phyloP scores from a whole-genome alignment of 1,140 invertebrate species.

The Semibalanus balanoides region DNA sequence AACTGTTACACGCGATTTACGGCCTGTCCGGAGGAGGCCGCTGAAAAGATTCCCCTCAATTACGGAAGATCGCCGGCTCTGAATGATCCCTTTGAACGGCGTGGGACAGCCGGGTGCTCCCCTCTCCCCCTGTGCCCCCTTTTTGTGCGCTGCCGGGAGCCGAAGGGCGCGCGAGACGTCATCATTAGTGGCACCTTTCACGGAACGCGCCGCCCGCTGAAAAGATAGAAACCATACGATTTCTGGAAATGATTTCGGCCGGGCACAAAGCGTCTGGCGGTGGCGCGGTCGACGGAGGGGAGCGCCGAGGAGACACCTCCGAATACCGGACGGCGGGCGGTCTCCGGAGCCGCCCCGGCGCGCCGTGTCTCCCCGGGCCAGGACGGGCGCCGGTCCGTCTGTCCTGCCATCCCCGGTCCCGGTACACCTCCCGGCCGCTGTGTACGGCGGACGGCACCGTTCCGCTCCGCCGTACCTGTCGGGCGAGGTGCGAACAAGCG shows the following conservation, averaged over 20 bases:
- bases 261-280: background rate
- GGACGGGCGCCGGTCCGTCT: too few species aligned
- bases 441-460: too few species aligned
- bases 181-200: background rate
- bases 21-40: background rate
- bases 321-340: too few species aligned
- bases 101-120: background rate
- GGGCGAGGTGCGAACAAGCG: background rate
- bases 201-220: background rate
- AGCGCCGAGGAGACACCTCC: too few species aligned
- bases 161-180: background rate
- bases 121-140: background rate
- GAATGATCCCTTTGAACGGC: background rate
- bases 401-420: too few species aligned
- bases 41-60: background rate
- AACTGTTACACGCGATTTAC: background rate
- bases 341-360: too few species aligned
- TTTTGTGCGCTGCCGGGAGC: background rate
- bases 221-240: slow-evolving; percentile 2
- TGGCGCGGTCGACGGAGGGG: too few species aligned
- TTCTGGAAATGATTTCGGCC: background rate
- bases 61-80: background rate
- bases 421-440: too few species aligned
- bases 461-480: too few species aligned
- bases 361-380: too few species aligned